phyloP scores from a whole-genome alignment of 2,113 vertebrate species.

The Pluvialis apricaria region DNA sequence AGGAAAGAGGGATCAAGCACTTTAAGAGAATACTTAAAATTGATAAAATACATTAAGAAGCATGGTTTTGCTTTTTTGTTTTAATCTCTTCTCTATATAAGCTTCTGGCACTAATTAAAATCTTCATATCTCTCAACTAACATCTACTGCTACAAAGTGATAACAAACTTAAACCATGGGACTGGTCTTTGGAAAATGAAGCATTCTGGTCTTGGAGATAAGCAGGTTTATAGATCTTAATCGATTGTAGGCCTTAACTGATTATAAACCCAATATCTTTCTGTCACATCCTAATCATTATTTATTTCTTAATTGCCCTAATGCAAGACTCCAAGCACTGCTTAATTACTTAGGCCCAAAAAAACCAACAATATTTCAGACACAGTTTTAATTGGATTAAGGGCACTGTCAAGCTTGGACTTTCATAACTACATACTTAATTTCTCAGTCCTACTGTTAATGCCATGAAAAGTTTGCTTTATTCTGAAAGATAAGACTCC shows the following conservation, averaged over 20 bases:
- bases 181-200: not conserved
- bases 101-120: conserved; percentile 18
- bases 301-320: not conserved
- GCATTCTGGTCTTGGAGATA: not conserved
- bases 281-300: not conserved
- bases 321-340: not conserved
- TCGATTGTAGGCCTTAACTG: not conserved
- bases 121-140: not conserved
- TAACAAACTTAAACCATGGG: not conserved
- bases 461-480: not conserved
- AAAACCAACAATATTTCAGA: not conserved
- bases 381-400: not conserved
- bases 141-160: not conserved
- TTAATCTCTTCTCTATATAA: not conserved
- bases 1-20: not conserved
- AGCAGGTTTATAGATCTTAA: not conserved
- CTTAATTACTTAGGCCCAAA: not conserved
- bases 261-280: not conserved
- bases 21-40: not conserved
- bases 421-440: not conserved
- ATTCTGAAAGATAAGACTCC: not conserved
- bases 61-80: not conserved
- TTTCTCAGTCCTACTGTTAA: not conserved
- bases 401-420: not conserved
- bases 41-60: not conserved